These are phyloP conservation scores for Steinernema feltiae DNA, from an alignment of 1,140 invertebrate genomes.

Conservation along the genomic window DNA sequence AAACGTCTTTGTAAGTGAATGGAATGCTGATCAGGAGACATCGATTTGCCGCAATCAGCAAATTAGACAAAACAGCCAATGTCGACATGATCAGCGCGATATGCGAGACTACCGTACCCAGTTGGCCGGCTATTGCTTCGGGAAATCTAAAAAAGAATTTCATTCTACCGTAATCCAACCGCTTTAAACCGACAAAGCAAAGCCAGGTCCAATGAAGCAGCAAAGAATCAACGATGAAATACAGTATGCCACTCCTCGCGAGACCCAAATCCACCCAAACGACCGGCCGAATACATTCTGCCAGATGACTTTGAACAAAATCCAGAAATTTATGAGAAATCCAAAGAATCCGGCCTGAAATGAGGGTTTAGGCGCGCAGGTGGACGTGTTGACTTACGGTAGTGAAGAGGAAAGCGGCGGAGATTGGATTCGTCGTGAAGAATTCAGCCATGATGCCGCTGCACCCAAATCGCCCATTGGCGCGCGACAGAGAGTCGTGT, in stretches of 20 bases:
- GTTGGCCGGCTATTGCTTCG: background rate
- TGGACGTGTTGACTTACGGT: no score
- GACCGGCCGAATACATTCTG: background rate
- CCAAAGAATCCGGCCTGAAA: background rate
- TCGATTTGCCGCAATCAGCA: background rate
- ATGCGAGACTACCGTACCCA: background rate
- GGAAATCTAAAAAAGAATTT: background rate
- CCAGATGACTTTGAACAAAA: background rate
- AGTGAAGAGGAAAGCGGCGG: no score
- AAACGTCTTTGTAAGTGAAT: background rate
- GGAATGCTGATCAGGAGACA: background rate
- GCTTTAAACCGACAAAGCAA: background rate
- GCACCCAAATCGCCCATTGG: no score
- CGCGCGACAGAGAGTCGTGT: no score
- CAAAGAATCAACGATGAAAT: background rate
- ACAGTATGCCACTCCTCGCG: background rate
- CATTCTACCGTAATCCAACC: background rate
- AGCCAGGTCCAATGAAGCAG: background rate
- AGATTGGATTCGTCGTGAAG: no score
- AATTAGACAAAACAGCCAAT: background rate
- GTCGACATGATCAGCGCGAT: background rate
- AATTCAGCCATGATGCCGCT: no score
- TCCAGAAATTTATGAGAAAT: background rate
- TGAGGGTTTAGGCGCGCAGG: no score
- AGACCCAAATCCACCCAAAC: slow-evolving; percentile 1